phyloP scores from a whole-genome alignment of 2,113 vertebrate genomes.

The Phalacrocorax brasilianus region DNA sequence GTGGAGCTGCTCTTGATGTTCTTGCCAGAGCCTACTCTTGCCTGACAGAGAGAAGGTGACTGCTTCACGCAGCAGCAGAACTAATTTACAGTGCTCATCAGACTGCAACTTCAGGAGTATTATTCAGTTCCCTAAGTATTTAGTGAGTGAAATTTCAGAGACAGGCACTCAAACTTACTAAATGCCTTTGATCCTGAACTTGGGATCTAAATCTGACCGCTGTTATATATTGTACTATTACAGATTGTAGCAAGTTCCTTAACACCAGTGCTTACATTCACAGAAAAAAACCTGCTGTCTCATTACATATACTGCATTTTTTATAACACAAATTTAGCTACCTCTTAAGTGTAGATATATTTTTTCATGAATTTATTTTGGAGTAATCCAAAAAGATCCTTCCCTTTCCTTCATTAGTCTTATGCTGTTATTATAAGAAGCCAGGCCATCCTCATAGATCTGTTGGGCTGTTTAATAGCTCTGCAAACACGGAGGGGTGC shows the following conservation, averaged over 20 bases:
- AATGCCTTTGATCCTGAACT: not conserved
- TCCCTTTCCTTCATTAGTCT: not conserved
- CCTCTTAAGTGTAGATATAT: not conserved
- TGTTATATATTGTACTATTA: not conserved
- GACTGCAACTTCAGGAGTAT: not conserved
- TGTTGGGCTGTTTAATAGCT: not conserved
- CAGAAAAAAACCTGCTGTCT: not conserved
- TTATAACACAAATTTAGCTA: not conserved
- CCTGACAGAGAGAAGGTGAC: not conserved
- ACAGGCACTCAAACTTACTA: not conserved
- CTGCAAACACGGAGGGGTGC: constrained; percentile 15
- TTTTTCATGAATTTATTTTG: not conserved
- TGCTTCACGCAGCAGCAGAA: not conserved
- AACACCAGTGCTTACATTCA: not conserved
- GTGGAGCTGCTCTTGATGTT: not conserved
- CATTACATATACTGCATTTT: not conserved
- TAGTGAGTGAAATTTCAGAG: not conserved
- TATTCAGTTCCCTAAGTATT: not conserved
- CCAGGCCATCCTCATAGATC: not conserved
- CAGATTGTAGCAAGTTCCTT: not conserved
- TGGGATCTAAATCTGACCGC: not conserved
- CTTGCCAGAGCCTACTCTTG: not conserved
- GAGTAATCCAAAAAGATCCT: not conserved
- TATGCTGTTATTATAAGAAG: not conserved
- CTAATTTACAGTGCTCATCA: not conserved